Evolutionary conservation across 1,140 invertebrate genomes (phyloP).

Genomic region (Prorops nasuta): DNA sequence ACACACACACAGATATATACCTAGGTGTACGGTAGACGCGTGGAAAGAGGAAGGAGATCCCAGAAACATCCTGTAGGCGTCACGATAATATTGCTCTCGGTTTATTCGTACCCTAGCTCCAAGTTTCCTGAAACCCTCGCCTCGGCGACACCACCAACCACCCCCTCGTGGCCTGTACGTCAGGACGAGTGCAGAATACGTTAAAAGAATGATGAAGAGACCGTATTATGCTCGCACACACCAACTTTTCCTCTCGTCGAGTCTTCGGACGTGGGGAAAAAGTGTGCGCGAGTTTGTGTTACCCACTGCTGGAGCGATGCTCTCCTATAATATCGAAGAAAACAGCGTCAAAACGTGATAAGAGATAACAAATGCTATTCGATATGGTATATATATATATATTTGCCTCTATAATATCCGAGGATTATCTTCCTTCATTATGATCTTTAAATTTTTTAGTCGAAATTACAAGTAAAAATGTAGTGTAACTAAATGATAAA

Average conservation of each 20-base stretch:
- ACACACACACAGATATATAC: too few relatives aligned
- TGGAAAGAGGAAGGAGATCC: slow-evolving; percentile 10
- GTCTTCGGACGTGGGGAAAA: too few relatives aligned
- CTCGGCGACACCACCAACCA: slow-evolving; percentile 22
- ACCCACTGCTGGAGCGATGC: not conserved
- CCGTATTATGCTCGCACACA: slow-evolving; percentile 22
- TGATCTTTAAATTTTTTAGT: too few relatives aligned
- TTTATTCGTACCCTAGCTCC: slow-evolving; percentile 18
- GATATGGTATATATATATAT: not conserved
- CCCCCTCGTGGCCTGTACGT: slow-evolving; percentile 22
- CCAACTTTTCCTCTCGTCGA: too few relatives aligned
- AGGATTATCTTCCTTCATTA: too few relatives aligned
- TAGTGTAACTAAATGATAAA: too few relatives aligned
- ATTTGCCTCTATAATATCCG: too few relatives aligned
- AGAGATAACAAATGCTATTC: slow-evolving; percentile 5
- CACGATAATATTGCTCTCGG: slow-evolving; percentile 31
- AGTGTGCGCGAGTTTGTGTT: not conserved
- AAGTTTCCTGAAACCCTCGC: slow-evolving; percentile 24
- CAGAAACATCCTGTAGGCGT: slow-evolving; percentile 24
- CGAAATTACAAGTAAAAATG: too few relatives aligned
- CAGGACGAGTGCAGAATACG: slow-evolving; percentile 34
- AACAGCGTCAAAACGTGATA: not conserved
- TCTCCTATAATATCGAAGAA: not conserved
- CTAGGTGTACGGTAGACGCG: not conserved
- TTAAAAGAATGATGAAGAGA: slow-evolving; percentile 41